Evolutionary conservation across 2,113 vertebrate genomes (phyloP).

Genomic region (Hyaena hyaena): DNA sequence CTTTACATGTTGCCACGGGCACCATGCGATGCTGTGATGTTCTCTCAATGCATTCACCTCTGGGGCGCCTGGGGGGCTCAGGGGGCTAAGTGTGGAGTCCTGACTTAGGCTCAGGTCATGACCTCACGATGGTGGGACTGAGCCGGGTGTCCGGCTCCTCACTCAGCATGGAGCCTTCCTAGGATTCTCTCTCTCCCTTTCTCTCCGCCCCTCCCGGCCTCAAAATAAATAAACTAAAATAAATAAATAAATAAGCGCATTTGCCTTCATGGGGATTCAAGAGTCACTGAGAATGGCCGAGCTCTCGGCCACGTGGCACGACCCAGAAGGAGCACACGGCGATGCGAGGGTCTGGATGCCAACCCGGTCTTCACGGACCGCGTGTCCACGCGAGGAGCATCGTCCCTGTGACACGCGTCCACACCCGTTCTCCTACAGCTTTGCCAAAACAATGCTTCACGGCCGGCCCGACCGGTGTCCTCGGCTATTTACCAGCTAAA

Average conservation of each 20-base stretch:
- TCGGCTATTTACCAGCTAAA: no score
- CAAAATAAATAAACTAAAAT: no score
- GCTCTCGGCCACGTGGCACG: fast-evolving
- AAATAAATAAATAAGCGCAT: no score
- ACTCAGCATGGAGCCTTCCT: no score
- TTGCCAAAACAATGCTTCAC: no score
- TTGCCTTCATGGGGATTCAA: fast-evolving
- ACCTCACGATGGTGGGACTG: no score
- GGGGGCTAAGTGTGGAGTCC: no score
- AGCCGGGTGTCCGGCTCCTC: no score
- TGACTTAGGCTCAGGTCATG: no score
- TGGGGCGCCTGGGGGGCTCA: no score
- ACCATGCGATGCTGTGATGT: fast-evolving
- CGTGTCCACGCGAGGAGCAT: fast-evolving
- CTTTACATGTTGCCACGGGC: fast-evolving
- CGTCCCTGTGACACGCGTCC: fast-evolving
- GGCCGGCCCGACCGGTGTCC: background rate
- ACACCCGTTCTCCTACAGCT: background rate
- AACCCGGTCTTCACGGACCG: fast-evolving
- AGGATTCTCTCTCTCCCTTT: no score
- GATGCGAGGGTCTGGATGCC: fast-evolving
- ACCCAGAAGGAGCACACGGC: fast-evolving
- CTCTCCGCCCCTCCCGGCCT: no score
- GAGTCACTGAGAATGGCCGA: fast-evolving
- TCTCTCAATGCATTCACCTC: fast-evolving